Evolutionary conservation across 2,113 vertebrate genomes (phyloP).

Genomic region (Peromyscus californicus): DNA sequence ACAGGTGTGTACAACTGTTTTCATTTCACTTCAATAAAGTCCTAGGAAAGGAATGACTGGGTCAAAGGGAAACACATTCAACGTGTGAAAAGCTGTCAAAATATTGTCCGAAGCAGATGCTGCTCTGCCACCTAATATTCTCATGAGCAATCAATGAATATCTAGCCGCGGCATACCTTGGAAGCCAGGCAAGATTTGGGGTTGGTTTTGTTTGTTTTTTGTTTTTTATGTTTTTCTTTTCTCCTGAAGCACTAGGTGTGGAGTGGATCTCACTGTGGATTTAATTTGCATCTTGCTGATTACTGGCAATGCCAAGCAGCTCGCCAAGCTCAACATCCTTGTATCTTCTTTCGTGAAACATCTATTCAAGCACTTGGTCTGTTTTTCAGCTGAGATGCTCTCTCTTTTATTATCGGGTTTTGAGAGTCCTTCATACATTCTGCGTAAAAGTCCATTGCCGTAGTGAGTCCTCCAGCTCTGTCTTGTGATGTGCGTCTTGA

Average conservation of each 20-base stretch:
- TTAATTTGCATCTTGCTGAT: neutral
- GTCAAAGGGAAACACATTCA: neutral
- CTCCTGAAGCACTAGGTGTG: neutral
- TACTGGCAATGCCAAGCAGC: neutral
- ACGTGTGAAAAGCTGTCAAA: neutral
- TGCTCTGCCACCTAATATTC: neutral
- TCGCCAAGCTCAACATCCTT: neutral
- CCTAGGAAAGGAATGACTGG: neutral
- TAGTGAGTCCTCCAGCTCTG: neutral
- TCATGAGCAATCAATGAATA: neutral
- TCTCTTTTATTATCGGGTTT: neutral
- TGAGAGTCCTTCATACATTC: neutral
- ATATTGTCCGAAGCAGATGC: neutral
- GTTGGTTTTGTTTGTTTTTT: neutral
- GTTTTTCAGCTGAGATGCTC: neutral
- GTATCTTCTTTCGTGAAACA: neutral
- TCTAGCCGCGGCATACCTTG: neutral
- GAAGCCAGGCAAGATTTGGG: neutral
- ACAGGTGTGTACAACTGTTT: neutral
- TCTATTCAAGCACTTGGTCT: neutral
- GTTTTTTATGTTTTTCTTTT: neutral
- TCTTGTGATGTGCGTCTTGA: neutral
- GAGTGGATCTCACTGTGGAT: neutral
- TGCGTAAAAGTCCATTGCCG: neutral
- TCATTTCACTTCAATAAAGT: neutral